phyloP scores from a whole-genome alignment of 2,113 vertebrate genomes.

The Larimichthys polyactis region DNA sequence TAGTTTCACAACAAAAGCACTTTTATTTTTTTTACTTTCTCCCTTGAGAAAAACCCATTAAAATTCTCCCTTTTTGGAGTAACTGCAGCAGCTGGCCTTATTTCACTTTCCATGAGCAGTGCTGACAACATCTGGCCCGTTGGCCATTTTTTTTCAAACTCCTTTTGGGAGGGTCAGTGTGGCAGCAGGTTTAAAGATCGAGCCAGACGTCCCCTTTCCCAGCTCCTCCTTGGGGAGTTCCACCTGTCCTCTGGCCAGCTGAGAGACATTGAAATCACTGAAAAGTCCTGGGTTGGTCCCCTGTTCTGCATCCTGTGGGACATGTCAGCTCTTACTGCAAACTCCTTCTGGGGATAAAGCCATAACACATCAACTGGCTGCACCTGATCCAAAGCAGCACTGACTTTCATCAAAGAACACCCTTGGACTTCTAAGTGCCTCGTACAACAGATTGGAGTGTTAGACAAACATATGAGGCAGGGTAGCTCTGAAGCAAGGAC shows the following conservation, averaged over 20 bases:
- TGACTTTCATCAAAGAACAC: conserved; percentile 28
- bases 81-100: background rate
- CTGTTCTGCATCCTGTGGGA: conserved; percentile 41
- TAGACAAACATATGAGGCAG: conserved; percentile 1
- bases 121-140: conserved; percentile 10
- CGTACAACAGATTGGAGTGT: background rate
- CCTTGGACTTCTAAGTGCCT: conserved; percentile 25
- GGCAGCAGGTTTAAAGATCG: conserved; percentile 47
- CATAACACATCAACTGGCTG: conserved; percentile 28
- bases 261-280: conserved; percentile 45
- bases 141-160: background rate
- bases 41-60: background rate
- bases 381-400: conserved; percentile 22
- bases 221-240: conserved; percentile 8
- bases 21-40: background rate
- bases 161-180: conserved; percentile 37
- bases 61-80: background rate
- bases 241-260: conserved; percentile 16
- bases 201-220: background rate
- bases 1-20: background rate
- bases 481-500: background rate
- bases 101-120: conserved; percentile 7
- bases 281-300: conserved; percentile 28
- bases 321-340: conserved; percentile 21
- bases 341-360: conserved; percentile 15